phyloP scores from a whole-genome alignment of 1,140 invertebrate genomes.

The Lepidurus couesii region DNA sequence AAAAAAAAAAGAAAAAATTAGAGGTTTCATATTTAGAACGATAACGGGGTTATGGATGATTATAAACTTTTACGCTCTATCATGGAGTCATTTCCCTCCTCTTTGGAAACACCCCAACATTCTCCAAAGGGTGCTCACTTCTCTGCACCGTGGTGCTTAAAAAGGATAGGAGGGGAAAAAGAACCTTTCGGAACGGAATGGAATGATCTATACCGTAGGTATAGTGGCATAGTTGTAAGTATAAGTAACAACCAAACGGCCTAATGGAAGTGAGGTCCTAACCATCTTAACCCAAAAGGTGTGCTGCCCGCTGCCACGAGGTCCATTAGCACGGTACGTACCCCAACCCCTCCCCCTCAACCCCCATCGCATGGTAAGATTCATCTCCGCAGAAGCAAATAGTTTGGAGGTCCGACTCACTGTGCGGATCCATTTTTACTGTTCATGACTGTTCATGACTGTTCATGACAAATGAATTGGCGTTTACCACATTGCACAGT shows the following conservation, averaged over 20 bases:
- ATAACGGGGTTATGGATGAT: slow-evolving; percentile 18
- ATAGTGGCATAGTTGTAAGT: neutral
- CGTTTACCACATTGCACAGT: neutral
- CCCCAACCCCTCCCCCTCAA: neutral
- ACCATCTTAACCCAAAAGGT: slow-evolving; percentile 1
- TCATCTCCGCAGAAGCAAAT: neutral
- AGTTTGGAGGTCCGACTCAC: neutral
- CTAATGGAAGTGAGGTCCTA: slow-evolving; percentile 14
- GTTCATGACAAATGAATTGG: neutral
- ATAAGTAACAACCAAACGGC: neutral
- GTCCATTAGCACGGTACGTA: neutral
- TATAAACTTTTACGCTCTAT: slow-evolving; percentile 11
- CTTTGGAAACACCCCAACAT: neutral
- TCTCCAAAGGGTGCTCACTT: neutral
- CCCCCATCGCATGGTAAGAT: neutral
- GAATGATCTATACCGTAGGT: neutral
- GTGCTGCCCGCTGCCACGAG: slow-evolving; percentile 3
- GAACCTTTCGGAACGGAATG: neutral
- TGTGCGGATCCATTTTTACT: neutral
- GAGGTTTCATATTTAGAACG: neutral
- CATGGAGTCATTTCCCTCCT: slow-evolving; percentile 20
- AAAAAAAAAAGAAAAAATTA: neutral
- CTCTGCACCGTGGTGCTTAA: neutral
- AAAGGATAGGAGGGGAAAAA: neutral
- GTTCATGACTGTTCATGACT: neutral